Evolutionary conservation across 1,140 invertebrate species (phyloP).

Genomic region (Chrysomallon squamiferum): DNA sequence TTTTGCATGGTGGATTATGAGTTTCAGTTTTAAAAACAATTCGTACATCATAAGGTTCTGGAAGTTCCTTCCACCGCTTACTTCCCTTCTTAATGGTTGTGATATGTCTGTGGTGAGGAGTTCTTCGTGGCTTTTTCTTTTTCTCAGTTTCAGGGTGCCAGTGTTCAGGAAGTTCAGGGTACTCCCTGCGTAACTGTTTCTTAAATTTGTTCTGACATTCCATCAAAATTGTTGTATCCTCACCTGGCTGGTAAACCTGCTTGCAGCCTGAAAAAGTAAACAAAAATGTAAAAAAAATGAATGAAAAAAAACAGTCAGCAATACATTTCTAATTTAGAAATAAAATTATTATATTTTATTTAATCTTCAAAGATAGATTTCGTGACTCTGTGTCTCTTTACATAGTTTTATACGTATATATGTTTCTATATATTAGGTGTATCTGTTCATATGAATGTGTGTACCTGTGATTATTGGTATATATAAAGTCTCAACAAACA

Average conservation of each 20-base stretch:
- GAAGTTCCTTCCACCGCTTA: constrained; percentile 37
- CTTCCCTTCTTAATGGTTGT: constrained; percentile 36
- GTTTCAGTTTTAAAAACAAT: no score
- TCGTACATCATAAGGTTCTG: constrained; percentile 52
- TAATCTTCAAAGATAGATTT: no score
- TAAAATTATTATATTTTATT: not conserved
- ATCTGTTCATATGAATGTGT: no score
- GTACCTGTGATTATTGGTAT: no score
- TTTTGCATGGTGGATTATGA: no score
- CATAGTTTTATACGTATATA: no score
- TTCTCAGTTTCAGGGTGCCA: constrained; percentile 45
- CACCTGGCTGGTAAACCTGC: constrained; percentile 36
- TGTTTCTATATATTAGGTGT: no score
- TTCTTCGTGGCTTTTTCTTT: constrained; percentile 12
- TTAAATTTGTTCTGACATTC: constrained; percentile 51
- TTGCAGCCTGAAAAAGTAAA: constrained; percentile 11
- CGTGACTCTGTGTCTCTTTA: no score
- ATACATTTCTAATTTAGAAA: not conserved
- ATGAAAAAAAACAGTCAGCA: not conserved
- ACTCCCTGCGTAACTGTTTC: constrained; percentile 43
- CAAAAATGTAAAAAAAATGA: not conserved
- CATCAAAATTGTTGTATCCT: constrained; percentile 48
- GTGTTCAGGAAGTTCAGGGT: constrained; percentile 37
- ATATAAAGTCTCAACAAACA: no score
- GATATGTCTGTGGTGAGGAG: constrained; percentile 11